These are phyloP conservation scores for Spilarctia lutea DNA, from an alignment of 2,888 invertebrate genomes.

Conservation along the genomic window DNA sequence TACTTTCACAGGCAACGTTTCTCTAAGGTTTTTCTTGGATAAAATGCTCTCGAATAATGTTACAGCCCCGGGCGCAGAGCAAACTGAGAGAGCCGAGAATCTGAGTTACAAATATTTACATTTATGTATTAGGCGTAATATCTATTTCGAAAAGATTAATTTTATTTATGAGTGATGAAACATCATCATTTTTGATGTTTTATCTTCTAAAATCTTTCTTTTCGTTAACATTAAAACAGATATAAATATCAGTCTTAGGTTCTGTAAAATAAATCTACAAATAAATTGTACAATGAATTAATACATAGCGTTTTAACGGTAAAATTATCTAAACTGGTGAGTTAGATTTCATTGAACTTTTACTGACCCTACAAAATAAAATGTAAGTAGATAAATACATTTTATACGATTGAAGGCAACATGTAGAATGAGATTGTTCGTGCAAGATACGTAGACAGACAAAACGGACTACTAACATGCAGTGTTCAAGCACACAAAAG, in stretches of 20 bases:
- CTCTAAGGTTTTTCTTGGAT: neutral
- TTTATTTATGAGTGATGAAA: neutral
- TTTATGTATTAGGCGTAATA: neutral
- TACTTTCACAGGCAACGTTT: neutral
- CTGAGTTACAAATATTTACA: neutral
- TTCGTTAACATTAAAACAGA: no score
- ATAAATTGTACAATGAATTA: no score
- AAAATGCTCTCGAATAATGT: neutral
- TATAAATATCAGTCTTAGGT: no score
- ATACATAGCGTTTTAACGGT: no score
- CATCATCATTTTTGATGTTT: neutral
- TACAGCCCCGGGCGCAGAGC: neutral
- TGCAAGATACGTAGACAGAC: neutral
- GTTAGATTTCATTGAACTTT: no score
- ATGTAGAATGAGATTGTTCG: no score
- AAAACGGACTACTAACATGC: neutral
- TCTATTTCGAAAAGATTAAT: neutral
- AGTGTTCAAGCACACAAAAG: neutral
- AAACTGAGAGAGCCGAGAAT: neutral
- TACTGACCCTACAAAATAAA: no score
- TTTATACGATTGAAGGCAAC: no score
- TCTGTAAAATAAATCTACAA: no score
- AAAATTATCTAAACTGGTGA: no score
- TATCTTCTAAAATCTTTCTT: neutral
- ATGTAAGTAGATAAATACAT: no score